Evolutionary conservation across 2,888 invertebrate genomes (phyloP).

Genomic region (Sinohyriopsis cumingii): DNA sequence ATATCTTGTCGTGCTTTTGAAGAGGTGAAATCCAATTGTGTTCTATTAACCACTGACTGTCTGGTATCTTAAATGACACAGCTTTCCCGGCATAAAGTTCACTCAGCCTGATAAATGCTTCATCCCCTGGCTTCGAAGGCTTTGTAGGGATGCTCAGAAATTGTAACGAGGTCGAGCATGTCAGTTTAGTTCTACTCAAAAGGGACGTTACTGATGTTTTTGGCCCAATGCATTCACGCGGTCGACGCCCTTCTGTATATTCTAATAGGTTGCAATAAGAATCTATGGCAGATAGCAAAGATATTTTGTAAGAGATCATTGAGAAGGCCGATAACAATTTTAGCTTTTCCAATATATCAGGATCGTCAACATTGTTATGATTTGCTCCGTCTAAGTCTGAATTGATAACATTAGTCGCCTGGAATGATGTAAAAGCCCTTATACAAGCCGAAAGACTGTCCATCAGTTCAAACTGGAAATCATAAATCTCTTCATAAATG

Average conservation of each 20-base stretch:
- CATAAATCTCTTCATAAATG: slow-evolving; percentile 4
- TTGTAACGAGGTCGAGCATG: neutral
- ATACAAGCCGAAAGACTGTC: neutral
- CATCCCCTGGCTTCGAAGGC: neutral
- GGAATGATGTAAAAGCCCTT: neutral
- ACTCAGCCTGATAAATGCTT: neutral
- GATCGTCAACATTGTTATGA: neutral
- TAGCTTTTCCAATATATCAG: neutral
- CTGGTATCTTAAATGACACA: neutral
- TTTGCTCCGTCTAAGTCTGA: neutral
- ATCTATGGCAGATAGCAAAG: slow-evolving; percentile 3
- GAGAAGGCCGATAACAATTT: neutral
- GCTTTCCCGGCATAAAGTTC: slow-evolving; percentile 2
- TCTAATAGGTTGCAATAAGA: slow-evolving; percentile 1
- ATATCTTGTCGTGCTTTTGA: neutral
- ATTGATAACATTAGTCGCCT: neutral
- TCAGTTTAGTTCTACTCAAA: neutral
- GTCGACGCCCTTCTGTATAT: neutral
- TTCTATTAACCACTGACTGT: slow-evolving; percentile 1
- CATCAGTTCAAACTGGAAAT: slow-evolving; percentile 7
- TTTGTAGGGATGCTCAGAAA: neutral
- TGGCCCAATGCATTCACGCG: neutral
- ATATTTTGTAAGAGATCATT: neutral
- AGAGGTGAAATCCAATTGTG: neutral
- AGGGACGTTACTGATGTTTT: neutral